phyloP scores from a whole-genome alignment of 2,113 vertebrate species.

The Ciconia boyciana region DNA sequence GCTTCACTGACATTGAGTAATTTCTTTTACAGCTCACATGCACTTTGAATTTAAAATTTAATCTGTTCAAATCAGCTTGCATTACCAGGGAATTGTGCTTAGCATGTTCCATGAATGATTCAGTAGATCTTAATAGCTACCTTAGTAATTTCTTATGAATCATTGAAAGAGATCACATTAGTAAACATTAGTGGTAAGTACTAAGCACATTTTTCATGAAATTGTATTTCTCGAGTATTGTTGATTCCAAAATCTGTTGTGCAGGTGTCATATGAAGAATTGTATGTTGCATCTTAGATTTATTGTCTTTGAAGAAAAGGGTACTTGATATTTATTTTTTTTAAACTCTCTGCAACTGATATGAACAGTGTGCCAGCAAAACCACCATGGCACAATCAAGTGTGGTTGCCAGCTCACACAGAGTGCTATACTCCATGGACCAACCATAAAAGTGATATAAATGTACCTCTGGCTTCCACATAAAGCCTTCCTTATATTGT shows the following conservation, averaged over 20 bases:
- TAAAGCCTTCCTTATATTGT: background rate
- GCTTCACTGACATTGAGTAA: constrained; percentile 53
- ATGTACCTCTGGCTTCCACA: background rate
- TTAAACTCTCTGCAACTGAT: background rate
- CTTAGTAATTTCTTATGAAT: constrained; percentile 71
- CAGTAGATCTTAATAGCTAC: constrained; percentile 60
- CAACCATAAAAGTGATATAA: background rate
- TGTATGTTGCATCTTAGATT: background rate
- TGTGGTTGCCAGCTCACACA: background rate
- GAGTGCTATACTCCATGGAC: background rate
- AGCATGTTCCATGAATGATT: constrained; percentile 69
- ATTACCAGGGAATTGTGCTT: constrained; percentile 56
- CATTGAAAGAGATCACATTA: constrained; percentile 52
- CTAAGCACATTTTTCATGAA: constrained; percentile 11
- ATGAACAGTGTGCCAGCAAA: background rate
- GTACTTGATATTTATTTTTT: background rate
- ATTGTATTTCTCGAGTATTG: background rate
- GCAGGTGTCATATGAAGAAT: background rate
- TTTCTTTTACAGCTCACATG: constrained; percentile 53
- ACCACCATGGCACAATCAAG: background rate
- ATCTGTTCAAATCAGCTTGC: constrained; percentile 64
- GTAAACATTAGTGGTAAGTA: constrained; percentile 28
- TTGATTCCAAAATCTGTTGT: background rate
- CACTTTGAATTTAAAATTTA: constrained; percentile 65
- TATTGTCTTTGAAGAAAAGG: background rate